These are phyloP conservation scores for Temnothorax ravouxi DNA, from an alignment of 2,888 invertebrate genomes.

Conservation along the genomic window DNA sequence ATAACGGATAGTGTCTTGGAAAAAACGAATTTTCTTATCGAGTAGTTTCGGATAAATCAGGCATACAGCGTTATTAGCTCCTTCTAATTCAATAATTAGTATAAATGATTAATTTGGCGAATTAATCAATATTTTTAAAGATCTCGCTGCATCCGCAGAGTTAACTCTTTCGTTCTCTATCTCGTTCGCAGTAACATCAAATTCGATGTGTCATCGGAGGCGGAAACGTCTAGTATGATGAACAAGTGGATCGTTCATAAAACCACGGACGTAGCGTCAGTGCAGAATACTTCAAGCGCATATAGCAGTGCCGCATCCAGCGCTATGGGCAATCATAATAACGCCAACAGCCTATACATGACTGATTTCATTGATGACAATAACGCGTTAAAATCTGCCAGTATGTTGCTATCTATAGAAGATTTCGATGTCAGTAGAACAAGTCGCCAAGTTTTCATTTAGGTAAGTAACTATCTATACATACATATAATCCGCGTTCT, in stretches of 20 bases:
- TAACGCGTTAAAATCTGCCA: conserved; percentile 82
- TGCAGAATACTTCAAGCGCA: conserved; percentile 85
- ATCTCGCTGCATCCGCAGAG: neutral
- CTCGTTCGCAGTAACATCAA: conserved; percentile 79
- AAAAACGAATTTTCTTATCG: neutral
- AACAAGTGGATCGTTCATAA: conserved; percentile 83
- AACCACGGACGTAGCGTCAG: conserved; percentile 82
- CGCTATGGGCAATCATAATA: conserved; percentile 84
- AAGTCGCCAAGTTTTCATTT: conserved; percentile 84
- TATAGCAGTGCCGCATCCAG: conserved; percentile 85
- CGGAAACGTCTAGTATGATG: conserved; percentile 81
- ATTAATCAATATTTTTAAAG: neutral
- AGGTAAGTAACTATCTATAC: conserved; percentile 39
- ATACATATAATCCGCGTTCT: neutral
- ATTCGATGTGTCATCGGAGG: conserved; percentile 82
- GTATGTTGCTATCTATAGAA: conserved; percentile 84
- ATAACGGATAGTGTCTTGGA: neutral
- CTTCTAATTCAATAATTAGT: neutral
- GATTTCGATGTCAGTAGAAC: conserved; percentile 85
- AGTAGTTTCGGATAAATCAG: neutral
- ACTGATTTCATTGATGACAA: conserved; percentile 81
- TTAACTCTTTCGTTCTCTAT: neutral
- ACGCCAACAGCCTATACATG: conserved; percentile 81
- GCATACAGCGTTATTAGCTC: neutral
- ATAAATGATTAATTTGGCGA: neutral